phyloP scores from a whole-genome alignment of 2,797 vertebrate species.

The Takifugu ocellatus region DNA sequence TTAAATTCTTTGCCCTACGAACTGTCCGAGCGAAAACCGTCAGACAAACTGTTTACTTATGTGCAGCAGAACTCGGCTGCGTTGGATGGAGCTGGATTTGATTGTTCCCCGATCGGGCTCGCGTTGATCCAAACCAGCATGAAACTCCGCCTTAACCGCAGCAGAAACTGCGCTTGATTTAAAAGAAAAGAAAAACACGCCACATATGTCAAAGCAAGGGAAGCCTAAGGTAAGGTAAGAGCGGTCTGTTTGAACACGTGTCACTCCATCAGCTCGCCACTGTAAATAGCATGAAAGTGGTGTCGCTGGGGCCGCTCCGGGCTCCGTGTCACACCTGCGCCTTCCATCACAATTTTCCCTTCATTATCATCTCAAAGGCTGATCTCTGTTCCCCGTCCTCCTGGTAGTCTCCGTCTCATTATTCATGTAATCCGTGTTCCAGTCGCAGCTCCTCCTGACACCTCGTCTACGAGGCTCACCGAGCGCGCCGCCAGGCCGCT shows the following conservation, averaged over 20 bases:
- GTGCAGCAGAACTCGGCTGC: no score
- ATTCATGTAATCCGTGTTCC: slow-evolving; percentile 74
- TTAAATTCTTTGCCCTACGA: background rate
- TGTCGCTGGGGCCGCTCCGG: slow-evolving; percentile 2
- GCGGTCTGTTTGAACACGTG: background rate
- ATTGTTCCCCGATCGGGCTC: background rate
- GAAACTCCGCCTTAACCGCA: slow-evolving; percentile 29
- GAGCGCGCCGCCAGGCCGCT: slow-evolving; percentile 57
- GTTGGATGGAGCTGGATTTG: slow-evolving; percentile 9
- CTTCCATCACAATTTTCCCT: slow-evolving; percentile 42
- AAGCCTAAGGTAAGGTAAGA: background rate
- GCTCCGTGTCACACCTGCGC: slow-evolving; percentile 17
- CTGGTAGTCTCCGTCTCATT: slow-evolving; percentile 73
- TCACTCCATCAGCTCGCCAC: no score
- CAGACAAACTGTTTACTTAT: background rate
- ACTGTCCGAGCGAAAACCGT: background rate
- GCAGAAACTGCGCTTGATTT: slow-evolving; percentile 29
- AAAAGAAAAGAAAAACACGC: slow-evolving; percentile 10
- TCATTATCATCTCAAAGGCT: slow-evolving; percentile 40
- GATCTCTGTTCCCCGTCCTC: slow-evolving; percentile 59
- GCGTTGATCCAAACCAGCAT: background rate
- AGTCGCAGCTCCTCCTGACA: slow-evolving; percentile 68
- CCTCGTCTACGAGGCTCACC: slow-evolving; percentile 67
- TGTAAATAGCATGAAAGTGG: slow-evolving; percentile 11
- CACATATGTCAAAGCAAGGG: slow-evolving; percentile 16